Evolutionary conservation across 2,797 vertebrate species (phyloP), one percentile per base, ranked within the genome.

Genomic region (Xerus rutilus): DNA sequence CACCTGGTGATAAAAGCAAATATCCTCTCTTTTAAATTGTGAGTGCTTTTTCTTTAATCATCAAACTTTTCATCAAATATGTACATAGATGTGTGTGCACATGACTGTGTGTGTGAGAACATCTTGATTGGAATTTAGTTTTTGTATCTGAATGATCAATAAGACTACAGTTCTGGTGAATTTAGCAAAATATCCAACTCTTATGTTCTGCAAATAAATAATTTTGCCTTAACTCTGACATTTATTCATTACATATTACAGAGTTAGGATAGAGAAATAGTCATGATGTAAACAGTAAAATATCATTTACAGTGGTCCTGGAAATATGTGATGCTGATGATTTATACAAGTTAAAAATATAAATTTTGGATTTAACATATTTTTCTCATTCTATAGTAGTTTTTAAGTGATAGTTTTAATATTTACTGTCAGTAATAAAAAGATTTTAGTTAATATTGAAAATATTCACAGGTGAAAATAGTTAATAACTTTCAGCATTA

Each of bases 1-100:
- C 99, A 99, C 99, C 99, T 99, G 99, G 99, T 99, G 99, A 99
- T 99, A 98, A 99, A 99, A 99, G 99, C 98, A 99, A 98, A 99
- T 99, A 98, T 98, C 99, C 98, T 98, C 95, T 96, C 95, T 98
- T 98, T 98, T 98, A 98, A 98, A 98, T 95, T 97, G 96, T 97
- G 97, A 97, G 91, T 91, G 93, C 95, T 98, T 98, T 99, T 98
- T 96, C 97, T 99, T 98, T 99, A 98, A 99, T 99, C 97, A 97
- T 97, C 98, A 97, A 98, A 98, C 97, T 98, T 98, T 99, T 98
- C 97, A 98, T 98, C 96, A 99, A 98, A 99, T 98, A 98, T 98
- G 96, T 96, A 96, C 97, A 98, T 69, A 94, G 64, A 65, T 86
- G 35, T 54, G 20, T 62, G 45, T 30, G 30, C 52, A 28, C 39